A percentile compares a stretch with the other conserved stretches of the same genome.
These are phyloP conservation scores for Eupsittula cactorum DNA, from an alignment of 2,113 vertebrate species.

Conservation along the genomic window DNA sequence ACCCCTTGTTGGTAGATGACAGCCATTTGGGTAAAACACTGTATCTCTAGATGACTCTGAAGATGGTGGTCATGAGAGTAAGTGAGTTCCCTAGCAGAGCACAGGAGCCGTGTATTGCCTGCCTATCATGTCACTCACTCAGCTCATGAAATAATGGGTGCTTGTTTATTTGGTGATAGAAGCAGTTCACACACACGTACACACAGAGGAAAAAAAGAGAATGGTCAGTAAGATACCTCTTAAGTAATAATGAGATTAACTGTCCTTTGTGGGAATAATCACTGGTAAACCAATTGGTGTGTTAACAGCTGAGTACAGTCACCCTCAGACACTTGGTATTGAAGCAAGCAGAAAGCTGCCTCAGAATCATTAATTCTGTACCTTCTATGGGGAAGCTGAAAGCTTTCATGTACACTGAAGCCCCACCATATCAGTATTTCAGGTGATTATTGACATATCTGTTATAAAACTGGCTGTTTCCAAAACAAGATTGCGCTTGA, in stretches of 20 bases:
- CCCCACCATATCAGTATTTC: background rate
- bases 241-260: background rate
- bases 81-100: background rate
- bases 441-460: background rate
- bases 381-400: background rate
- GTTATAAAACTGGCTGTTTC: background rate
- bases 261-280: background rate
- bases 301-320: background rate
- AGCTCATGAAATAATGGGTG: background rate
- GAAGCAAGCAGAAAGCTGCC: background rate
- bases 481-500: background rate
- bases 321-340: fast-evolving
- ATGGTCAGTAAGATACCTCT: background rate
- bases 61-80: background rate
- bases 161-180: background rate
- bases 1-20: background rate
- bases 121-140: background rate
- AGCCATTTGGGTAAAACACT: background rate
- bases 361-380: background rate
- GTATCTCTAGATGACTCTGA: background rate
- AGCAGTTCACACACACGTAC: background rate
- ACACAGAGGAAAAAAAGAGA: background rate
- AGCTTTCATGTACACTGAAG: background rate
- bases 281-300: background rate
- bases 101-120: background rate